These are phyloP conservation scores for Phrynocephalus versicolor DNA, from an alignment of 2,113 vertebrate genomes.

Conservation along the genomic window DNA sequence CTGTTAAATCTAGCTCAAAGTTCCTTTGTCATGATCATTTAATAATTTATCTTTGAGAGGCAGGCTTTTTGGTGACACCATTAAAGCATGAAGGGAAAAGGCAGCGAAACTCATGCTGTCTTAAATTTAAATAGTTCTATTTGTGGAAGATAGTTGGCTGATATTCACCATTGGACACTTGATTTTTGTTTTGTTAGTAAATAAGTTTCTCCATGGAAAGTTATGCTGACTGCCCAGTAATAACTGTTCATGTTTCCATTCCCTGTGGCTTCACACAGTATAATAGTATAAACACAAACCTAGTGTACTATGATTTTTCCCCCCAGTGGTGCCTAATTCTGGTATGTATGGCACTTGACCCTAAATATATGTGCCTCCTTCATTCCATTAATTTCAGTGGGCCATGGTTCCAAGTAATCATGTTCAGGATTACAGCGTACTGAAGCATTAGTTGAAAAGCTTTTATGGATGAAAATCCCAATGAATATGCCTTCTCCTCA, in stretches of 20 bases:
- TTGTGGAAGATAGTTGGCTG: not conserved
- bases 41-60: conserved; percentile 9
- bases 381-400: not conserved
- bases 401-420: conserved; percentile 9
- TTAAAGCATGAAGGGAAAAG: conserved; percentile 5
- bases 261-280: conserved; percentile 4
- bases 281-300: not conserved
- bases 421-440: conserved; percentile 5
- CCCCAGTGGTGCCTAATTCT: not conserved
- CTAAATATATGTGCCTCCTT: not conserved
- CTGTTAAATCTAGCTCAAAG: not conserved
- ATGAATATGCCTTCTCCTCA: not conserved
- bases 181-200: not conserved
- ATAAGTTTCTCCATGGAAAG: not conserved
- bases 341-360: conserved; percentile 9
- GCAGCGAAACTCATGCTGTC: not conserved
- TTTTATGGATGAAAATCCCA: not conserved
- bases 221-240: not conserved
- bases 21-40: not conserved
- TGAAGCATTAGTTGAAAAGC: not conserved
- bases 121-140: not conserved
- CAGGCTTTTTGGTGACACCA: not conserved
- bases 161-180: not conserved
- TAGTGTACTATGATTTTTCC: not conserved
- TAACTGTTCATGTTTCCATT: not conserved